phyloP scores from a whole-genome alignment of 2,113 vertebrate species.

The Hyaena hyaena region DNA sequence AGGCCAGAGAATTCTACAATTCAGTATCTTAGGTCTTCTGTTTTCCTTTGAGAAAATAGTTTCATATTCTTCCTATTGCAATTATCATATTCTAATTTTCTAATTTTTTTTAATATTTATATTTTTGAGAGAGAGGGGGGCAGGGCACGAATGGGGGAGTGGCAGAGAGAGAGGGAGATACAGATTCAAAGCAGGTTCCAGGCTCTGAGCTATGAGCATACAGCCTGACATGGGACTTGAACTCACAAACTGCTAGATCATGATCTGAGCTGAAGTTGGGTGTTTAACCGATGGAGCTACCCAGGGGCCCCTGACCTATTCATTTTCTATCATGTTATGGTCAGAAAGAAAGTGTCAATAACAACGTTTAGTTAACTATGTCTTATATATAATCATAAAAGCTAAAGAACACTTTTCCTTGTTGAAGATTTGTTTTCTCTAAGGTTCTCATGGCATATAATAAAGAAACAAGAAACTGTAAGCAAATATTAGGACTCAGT shows the following conservation, averaged over 20 bases:
- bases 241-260: too few relatives aligned
- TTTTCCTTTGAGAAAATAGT: conserved; percentile 27
- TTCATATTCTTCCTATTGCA: not conserved
- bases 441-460: not conserved
- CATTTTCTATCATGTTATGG: not conserved
- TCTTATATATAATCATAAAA: not conserved
- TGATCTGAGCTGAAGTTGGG: too few relatives aligned
- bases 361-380: not conserved
- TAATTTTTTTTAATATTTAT: not conserved
- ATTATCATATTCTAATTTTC: not conserved
- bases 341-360: not conserved
- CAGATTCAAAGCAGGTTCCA: too few relatives aligned
- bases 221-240: too few relatives aligned
- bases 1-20: not conserved
- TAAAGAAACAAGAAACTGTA: not conserved
- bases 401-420: not conserved
- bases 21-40: not conserved
- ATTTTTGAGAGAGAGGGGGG: too few relatives aligned
- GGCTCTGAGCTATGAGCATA: too few relatives aligned
- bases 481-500: not conserved
- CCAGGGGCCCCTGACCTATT: not conserved
- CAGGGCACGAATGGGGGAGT: too few relatives aligned
- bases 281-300: too few relatives aligned
- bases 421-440: not conserved
- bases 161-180: too few relatives aligned